Percentiles rank a stretch among this genome's conserved stretches.
Conservation (phyloP, 2,888 invertebrate genomes). For the Aelia acuminata region DNA sequence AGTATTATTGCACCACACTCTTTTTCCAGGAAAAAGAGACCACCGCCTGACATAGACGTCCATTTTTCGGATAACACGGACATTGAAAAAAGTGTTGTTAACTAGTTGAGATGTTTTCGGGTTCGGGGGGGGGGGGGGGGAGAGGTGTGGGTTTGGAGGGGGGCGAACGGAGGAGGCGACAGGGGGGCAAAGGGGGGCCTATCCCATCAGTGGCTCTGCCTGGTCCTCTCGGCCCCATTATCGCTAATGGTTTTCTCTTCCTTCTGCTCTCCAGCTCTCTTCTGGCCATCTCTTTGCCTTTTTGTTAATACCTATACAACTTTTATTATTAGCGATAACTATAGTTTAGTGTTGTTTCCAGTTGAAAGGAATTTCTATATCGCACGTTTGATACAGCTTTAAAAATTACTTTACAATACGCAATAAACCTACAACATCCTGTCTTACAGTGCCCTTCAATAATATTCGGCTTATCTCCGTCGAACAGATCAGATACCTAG, state of each 20-base stretch:
- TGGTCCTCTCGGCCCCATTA: not conserved
- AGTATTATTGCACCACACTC: not conserved
- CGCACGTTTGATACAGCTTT: too few species aligned
- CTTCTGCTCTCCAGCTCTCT: not conserved
- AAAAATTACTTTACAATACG: too few species aligned
- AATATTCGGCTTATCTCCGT: too few species aligned
- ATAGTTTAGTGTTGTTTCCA: not conserved
- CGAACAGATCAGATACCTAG: too few species aligned
- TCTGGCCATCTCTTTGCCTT: not conserved
- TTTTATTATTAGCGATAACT: not conserved
- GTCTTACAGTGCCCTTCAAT: too few species aligned
- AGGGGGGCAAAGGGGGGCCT: not conserved
- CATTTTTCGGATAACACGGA: not conserved
- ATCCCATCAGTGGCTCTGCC: not conserved
- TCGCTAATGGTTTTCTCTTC: constrained; percentile 9
- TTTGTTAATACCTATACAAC: not conserved
- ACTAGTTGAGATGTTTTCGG: constrained; percentile 4
- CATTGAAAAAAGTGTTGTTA: constrained; percentile 31
- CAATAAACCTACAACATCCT: too few species aligned
- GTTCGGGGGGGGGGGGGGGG: not conserved
- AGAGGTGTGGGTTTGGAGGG: too few species aligned
- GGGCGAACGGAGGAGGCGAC: not conserved
- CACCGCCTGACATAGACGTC: not conserved
- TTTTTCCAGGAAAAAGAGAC: too few species aligned
- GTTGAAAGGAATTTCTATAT: too few species aligned